Percentiles rank a stretch among this genome's conserved stretches.
Conservation (phyloP, 2,113 vertebrate species). For the Catharus fuscescens region DNA sequence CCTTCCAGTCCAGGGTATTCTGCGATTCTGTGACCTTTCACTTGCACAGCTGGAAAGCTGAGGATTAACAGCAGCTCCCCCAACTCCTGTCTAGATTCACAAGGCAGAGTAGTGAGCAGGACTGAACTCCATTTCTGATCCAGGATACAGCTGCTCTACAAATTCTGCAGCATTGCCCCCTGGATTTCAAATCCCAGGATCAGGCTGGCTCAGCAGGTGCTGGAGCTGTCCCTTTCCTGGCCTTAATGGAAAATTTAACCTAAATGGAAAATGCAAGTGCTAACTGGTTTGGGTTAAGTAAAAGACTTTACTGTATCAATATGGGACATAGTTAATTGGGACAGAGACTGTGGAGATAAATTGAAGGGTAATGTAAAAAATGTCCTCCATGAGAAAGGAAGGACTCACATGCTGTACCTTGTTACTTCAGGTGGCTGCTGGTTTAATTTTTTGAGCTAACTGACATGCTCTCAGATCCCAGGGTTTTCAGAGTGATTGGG, state of each 20-base stretch:
- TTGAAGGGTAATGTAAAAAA: background rate
- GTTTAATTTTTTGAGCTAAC: background rate
- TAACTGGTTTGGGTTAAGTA: background rate
- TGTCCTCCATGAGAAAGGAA: rapidly evolving
- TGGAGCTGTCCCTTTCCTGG: background rate
- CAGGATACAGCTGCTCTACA: background rate
- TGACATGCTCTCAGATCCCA: background rate
- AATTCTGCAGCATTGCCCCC: background rate
- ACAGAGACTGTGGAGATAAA: background rate
- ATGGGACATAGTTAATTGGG: background rate
- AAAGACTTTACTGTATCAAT: background rate
- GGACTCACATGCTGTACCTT: background rate
- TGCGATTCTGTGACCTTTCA: background rate
- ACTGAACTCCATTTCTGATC: background rate
- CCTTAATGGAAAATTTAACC: no score
- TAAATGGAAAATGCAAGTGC: background rate
- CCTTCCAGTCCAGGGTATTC: background rate
- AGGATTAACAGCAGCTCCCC: background rate
- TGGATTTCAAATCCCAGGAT: background rate
- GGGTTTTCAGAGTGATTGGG: background rate
- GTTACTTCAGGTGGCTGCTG: background rate
- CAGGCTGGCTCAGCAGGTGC: background rate
- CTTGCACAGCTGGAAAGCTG: background rate
- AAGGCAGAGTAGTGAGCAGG: background rate
- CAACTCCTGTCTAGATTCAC: background rate